phyloP scores from a whole-genome alignment of 2,797 vertebrate genomes.

The Rhodeus uyekii region DNA sequence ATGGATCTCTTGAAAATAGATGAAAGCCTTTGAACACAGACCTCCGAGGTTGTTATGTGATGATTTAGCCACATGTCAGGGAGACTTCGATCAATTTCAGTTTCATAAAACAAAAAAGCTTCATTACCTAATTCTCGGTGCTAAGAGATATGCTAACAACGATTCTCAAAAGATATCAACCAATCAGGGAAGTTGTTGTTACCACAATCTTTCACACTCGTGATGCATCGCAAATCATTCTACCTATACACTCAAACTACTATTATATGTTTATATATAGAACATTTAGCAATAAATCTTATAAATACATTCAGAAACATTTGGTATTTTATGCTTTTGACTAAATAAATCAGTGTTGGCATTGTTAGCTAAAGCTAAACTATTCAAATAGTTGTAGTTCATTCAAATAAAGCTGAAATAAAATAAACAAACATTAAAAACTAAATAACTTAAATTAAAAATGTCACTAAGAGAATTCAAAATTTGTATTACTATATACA shows the following conservation, averaged over 20 bases:
- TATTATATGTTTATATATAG: not conserved
- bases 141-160: not conserved
- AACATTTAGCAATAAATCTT: not conserved
- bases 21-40: constrained; percentile 1
- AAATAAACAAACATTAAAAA: not conserved
- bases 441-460: not conserved
- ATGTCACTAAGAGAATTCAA: too few relatives aligned
- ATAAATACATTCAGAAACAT: not conserved
- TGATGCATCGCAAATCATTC: not conserved
- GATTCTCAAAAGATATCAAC: not conserved
- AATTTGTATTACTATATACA: too few relatives aligned
- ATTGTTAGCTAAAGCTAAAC: not conserved
- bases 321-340: not conserved
- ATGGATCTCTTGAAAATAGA: not conserved
- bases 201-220: not conserved
- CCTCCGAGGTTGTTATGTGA: not conserved
- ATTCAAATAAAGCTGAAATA: not conserved
- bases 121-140: not conserved
- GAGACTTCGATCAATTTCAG: not conserved
- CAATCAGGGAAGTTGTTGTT: not conserved
- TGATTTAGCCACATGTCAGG: not conserved
- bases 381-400: not conserved
- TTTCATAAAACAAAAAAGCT: not conserved
- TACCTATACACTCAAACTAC: not conserved
- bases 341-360: not conserved